Conservation (phyloP, 2,888 invertebrate genomes). For the Hetaerina titia region DNA sequence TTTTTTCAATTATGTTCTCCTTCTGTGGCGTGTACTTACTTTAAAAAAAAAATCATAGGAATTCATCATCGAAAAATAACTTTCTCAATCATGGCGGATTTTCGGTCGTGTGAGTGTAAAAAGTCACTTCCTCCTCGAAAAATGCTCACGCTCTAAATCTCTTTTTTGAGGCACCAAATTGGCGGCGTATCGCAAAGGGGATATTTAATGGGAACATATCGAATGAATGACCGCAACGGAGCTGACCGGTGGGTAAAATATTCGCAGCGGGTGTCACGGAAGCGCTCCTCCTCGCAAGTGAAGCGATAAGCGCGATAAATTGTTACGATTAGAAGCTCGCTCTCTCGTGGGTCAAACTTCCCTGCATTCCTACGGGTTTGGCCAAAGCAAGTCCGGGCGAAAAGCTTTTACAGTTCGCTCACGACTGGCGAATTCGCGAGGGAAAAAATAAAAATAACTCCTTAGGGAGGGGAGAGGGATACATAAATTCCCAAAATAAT, state of each 20-base stretch:
- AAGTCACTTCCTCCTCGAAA: constrained; percentile 11
- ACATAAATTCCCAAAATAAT: no score
- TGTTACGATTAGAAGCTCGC: background rate
- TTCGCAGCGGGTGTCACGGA: constrained; percentile 18
- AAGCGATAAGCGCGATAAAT: background rate
- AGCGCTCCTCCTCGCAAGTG: background rate
- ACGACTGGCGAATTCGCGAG: no score
- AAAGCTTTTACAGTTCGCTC: no score
- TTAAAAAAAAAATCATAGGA: background rate
- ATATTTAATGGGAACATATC: background rate
- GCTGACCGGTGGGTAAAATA: constrained; percentile 14
- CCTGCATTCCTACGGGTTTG: no score
- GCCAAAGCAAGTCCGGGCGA: no score
- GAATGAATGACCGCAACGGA: background rate
- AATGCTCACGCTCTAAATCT: background rate
- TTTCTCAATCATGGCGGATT: background rate
- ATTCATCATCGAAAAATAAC: background rate
- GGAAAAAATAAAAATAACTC: no score
- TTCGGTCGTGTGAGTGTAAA: background rate
- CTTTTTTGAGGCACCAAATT: background rate
- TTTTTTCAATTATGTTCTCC: background rate
- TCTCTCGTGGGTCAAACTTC: background rate
- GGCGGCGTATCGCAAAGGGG: background rate
- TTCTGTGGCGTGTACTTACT: background rate
- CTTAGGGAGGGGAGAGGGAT: no score